A percentile compares a stretch with the other conserved stretches of the same genome.
Evolutionary conservation across 2,113 vertebrate genomes (phyloP).

Genomic region (Aphyosemion australe): DNA sequence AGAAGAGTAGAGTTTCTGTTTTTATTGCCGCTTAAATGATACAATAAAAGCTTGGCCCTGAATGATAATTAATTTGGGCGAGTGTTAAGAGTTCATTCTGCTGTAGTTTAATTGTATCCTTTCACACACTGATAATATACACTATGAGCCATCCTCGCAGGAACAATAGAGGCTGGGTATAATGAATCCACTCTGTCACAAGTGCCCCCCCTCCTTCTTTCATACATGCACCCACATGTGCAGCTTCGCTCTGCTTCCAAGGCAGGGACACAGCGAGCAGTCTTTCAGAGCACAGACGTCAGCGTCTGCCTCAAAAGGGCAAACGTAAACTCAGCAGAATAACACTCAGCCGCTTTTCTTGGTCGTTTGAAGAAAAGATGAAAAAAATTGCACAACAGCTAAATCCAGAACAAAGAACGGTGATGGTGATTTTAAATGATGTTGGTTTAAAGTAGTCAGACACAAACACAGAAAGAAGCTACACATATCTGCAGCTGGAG

Average conservation of each 20-base stretch:
- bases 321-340: slow-evolving; percentile 46
- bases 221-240: slow-evolving; percentile 23
- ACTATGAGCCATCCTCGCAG: slow-evolving; percentile 3
- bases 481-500: slow-evolving; percentile 9
- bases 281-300: slow-evolving; percentile 21
- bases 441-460: slow-evolving; percentile 23
- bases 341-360: slow-evolving; percentile 29
- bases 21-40: slow-evolving; percentile 34
- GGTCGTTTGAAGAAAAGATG: slow-evolving; percentile 37
- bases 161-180: slow-evolving; percentile 25
- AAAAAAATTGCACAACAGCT: slow-evolving; percentile 11
- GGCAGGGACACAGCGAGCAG: slow-evolving; percentile 20
- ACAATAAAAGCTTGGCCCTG: slow-evolving; percentile 20
- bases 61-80: slow-evolving; percentile 39
- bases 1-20: slow-evolving; percentile 6
- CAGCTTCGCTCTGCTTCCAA: slow-evolving; percentile 45
- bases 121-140: slow-evolving; percentile 6
- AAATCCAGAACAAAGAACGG: slow-evolving; percentile 28
- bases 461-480: neutral
- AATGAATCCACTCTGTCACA: slow-evolving; percentile 28
- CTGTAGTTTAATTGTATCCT: slow-evolving; percentile 17
- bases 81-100: slow-evolving; percentile 18
- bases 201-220: slow-evolving; percentile 1
- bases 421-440: slow-evolving; percentile 30
- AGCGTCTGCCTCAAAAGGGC: slow-evolving; percentile 39